These are phyloP conservation scores for Augochlora pura DNA, from an alignment of 1,140 invertebrate genomes.

Conservation along the genomic window DNA sequence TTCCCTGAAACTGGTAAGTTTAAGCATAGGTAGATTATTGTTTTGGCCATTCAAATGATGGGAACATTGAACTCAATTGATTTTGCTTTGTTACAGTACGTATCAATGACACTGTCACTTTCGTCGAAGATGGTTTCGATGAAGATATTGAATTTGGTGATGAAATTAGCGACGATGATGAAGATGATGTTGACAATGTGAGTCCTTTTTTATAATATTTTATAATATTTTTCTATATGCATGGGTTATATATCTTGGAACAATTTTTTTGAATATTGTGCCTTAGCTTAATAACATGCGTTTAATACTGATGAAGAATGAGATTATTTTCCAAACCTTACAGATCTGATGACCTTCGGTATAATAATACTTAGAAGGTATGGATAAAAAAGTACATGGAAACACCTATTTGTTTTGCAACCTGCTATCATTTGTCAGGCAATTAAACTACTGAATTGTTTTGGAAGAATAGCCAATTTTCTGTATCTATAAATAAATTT, in stretches of 20 bases:
- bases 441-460: conserved; percentile 42
- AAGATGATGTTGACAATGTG: conserved; percentile 89
- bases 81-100: conserved; percentile 83
- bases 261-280: too few relatives aligned
- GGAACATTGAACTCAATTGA: background rate
- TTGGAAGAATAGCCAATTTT: conserved; percentile 54
- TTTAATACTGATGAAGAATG: conserved; percentile 13
- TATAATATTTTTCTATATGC: too few relatives aligned
- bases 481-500: conserved; percentile 73
- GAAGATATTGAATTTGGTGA: conserved; percentile 97
- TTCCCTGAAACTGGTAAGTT: conserved; percentile 93
- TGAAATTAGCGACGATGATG: conserved; percentile 93
- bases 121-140: conserved; percentile 95
- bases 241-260: background rate
- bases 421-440: conserved; percentile 36
- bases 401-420: conserved; percentile 55
- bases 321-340: conserved; percentile 45
- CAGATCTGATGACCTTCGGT: conserved; percentile 72
- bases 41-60: background rate
- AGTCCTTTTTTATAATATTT: conserved; percentile 54
- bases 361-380: conserved; percentile 59
- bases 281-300: background rate
- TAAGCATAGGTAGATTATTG: background rate
- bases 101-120: conserved; percentile 96
- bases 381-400: conserved; percentile 32